Evolutionary conservation across 2,797 vertebrate species (phyloP), one percentile per base, ranked within the genome.

Genomic region (Parauchenoglanis ngamensis): DNA sequence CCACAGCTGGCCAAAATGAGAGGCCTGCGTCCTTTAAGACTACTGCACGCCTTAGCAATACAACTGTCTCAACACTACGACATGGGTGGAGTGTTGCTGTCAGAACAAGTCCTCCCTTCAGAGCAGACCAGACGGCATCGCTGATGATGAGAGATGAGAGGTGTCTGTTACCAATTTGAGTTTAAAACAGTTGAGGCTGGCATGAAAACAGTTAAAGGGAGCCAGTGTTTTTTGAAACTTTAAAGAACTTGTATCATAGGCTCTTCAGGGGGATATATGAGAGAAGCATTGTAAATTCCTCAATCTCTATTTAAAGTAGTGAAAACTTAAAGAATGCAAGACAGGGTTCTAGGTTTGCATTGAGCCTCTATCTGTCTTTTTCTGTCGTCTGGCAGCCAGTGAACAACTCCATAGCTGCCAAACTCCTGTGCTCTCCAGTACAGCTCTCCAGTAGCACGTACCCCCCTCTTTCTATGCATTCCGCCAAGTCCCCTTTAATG

Each of bases 401-500:
- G 35, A 67, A 84, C 77, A 81, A 28, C 86, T 82, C 61, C 44
- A 28, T 28, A 56, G 28, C 54, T 86, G 86, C 84, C 84, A 84
- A 88, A 70, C 73, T 75, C 46, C 56, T 76, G 84, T 63, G 67
- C 31, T 90, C 77, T 54, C 54, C 85, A 88, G 87, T 73, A 52
- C 77, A 68, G 85, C 52, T 86, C 44, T 87, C 73, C 65, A 76
- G 78, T 28, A 87, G 78, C 85, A 84, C 81, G 85, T 86, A 40
- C 81, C 61, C 84, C 85, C 59, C 56, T 67, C 87, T 67, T 35
- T 79, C 63, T 56, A 85, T 68, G 63, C 83, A 83, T 79, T 90
- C 85, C 46, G 80, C 91, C 91, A 91, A 88, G 87, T 90, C 87
- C 87, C 84, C 85, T 92, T 91, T 92, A 92, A 92, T 92, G 89